phyloP scores from a whole-genome alignment of 2,888 invertebrate genomes.

The Cotesia congregata region DNA sequence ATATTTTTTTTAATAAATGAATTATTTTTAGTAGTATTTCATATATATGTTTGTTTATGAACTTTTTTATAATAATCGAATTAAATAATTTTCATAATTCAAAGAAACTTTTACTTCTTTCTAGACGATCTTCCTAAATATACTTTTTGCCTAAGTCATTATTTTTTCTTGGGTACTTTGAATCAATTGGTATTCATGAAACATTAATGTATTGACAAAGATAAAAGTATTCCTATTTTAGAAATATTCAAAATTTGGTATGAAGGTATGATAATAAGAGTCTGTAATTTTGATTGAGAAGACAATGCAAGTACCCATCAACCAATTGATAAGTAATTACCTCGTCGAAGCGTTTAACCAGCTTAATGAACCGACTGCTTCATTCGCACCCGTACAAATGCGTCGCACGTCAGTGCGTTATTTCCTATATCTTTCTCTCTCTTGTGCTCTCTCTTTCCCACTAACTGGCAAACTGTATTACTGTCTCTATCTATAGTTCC shows the following conservation, averaged over 20 bases:
- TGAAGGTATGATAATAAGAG: background rate
- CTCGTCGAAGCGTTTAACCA: conserved; percentile 55
- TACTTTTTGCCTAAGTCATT: no score
- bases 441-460: background rate
- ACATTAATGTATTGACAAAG: background rate
- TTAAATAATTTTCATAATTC: no score
- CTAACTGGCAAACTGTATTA: conserved; percentile 8
- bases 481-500: conserved; percentile 26
- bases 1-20: no score
- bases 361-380: conserved; percentile 57
- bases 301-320: conserved; percentile 41
- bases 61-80: no score
- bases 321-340: conserved; percentile 50
- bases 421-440: conserved; percentile 23
- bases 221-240: background rate
- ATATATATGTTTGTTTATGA: no score
- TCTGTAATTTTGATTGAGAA: conserved; percentile 26
- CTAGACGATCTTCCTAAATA: no score
- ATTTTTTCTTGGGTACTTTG: no score
- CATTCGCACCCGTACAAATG: conserved; percentile 51
- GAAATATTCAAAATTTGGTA: background rate
- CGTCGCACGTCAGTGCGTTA: conserved; percentile 42
- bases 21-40: no score
- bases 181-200: no score
- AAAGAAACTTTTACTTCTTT: no score